These are phyloP conservation scores for Temnopleurus reevesii DNA, from an alignment of 53 echinoderm and acorn worm genomes.

Conservation along the genomic window DNA sequence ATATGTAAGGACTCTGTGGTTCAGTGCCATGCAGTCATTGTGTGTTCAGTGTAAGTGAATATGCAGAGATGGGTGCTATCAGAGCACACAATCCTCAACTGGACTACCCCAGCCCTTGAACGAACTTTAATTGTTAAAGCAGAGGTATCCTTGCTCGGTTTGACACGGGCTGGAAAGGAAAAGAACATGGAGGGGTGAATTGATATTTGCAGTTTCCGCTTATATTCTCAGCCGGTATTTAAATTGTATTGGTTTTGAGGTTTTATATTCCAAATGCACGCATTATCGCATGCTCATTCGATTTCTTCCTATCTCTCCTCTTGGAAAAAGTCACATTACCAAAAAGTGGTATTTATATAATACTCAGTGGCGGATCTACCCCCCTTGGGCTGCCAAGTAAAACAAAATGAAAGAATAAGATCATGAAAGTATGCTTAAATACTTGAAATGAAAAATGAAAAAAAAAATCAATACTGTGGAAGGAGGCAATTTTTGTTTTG, in stretches of 20 bases:
- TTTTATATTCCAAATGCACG: not conserved
- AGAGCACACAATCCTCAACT: too few relatives aligned
- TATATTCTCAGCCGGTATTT: not conserved
- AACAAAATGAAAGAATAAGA: too few relatives aligned
- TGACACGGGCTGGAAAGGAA: not conserved
- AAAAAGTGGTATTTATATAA: not conserved
- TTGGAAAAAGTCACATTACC: not conserved
- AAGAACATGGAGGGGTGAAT: not conserved
- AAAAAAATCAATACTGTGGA: too few relatives aligned
- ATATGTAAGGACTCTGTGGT: too few relatives aligned
- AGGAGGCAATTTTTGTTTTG: too few relatives aligned
- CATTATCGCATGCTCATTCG: not conserved
- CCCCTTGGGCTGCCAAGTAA: too few relatives aligned
- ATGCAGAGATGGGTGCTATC: too few relatives aligned
- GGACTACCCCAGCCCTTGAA: not conserved
- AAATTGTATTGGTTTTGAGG: not conserved
- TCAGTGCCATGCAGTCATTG: too few relatives aligned
- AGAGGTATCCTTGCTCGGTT: not conserved
- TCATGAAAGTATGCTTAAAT: too few relatives aligned
- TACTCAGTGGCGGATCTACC: too few relatives aligned
- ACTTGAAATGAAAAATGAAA: too few relatives aligned
- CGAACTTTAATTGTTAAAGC: conserved; percentile 33
- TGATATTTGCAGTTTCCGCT: conserved; percentile 5
- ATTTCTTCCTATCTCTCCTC: not conserved
- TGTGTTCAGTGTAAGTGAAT: too few relatives aligned